A percentile compares a stretch with the other conserved stretches of the same genome.
These are phyloP conservation scores for Eurois occulta DNA, from an alignment of 2,888 invertebrate species.

Conservation along the genomic window DNA sequence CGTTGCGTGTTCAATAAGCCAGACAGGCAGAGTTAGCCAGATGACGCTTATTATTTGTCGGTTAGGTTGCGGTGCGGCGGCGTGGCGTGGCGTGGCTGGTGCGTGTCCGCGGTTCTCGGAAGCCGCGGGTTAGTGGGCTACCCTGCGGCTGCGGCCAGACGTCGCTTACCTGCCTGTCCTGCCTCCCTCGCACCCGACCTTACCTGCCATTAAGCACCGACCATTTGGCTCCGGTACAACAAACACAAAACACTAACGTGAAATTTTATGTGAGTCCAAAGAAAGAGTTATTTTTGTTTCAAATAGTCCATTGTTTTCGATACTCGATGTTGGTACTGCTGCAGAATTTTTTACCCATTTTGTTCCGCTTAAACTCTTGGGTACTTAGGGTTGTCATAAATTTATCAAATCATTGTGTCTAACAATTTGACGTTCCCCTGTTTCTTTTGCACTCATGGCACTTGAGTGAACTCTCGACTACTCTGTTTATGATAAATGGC, in stretches of 20 bases:
- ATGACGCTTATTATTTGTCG: slow-evolving; percentile 68
- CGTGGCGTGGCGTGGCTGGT: slow-evolving; percentile 44
- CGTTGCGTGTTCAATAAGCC: slow-evolving; percentile 67
- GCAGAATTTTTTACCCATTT: slow-evolving; percentile 12
- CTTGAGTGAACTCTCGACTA: slow-evolving; percentile 70
- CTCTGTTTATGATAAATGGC: slow-evolving; percentile 80
- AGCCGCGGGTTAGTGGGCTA: slow-evolving; percentile 76
- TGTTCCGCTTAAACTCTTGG: slow-evolving; percentile 34
- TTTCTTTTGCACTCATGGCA: slow-evolving; percentile 59
- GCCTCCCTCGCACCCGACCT: slow-evolving; percentile 73
- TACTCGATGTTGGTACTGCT: slow-evolving; percentile 11
- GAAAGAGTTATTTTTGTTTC: slow-evolving; percentile 63
- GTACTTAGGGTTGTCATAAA: slow-evolving; percentile 28
- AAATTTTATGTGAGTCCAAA: slow-evolving; percentile 70
- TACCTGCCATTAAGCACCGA: slow-evolving; percentile 71
- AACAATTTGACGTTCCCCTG: slow-evolving; percentile 62
- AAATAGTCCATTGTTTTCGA: slow-evolving; percentile 67
- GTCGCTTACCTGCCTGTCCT: slow-evolving; percentile 70
- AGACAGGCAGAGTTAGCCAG: slow-evolving; percentile 28
- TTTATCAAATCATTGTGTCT: slow-evolving; percentile 51
- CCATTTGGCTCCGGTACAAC: slow-evolving; percentile 67
- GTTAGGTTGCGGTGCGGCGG: slow-evolving; percentile 56
- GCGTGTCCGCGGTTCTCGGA: slow-evolving; percentile 75
- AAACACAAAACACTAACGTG: slow-evolving; percentile 71
- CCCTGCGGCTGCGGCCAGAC: slow-evolving; percentile 68